A percentile compares a stretch with the other conserved stretches of the same genome.
Conservation (phyloP, 2,113 vertebrate genomes). For the Sebastes fasciatus region DNA sequence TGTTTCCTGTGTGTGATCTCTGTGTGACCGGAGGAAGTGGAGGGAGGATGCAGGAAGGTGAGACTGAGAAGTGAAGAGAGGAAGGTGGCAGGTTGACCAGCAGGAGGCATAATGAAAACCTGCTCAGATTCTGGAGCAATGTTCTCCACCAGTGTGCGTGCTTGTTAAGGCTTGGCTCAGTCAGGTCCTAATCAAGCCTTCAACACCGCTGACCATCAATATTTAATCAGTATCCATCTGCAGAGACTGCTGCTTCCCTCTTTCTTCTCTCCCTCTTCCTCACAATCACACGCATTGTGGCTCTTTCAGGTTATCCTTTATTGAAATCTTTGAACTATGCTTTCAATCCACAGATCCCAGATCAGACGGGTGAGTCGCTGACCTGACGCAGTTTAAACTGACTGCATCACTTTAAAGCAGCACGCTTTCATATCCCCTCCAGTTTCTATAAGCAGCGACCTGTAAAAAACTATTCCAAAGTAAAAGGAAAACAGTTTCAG, state of each 20-base stretch:
- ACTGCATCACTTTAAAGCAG: constrained; percentile 32
- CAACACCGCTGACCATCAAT: constrained; percentile 73
- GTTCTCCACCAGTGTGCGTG: constrained; percentile 35
- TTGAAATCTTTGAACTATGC: constrained; percentile 27
- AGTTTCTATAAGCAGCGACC: constrained; percentile 43
- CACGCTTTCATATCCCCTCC: constrained; percentile 26
- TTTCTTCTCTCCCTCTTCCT: constrained; percentile 32
- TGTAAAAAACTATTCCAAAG: constrained; percentile 42
- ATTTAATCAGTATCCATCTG: constrained; percentile 79
- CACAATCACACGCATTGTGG: constrained; percentile 17
- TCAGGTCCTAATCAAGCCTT: constrained; percentile 68
- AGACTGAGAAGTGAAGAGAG: constrained; percentile 54
- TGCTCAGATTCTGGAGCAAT: constrained; percentile 33
- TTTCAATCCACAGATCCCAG: constrained; percentile 28
- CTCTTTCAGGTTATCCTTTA: constrained; percentile 22
- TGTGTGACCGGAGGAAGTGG: constrained; percentile 54
- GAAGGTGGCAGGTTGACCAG: constrained; percentile 46
- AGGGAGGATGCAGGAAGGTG: constrained; percentile 52
- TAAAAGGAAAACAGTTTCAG: constrained; percentile 29
- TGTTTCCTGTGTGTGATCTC: constrained; percentile 51
- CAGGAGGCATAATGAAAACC: constrained; percentile 57
- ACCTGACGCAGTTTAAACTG: constrained; percentile 31
- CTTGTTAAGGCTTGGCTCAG: constrained; percentile 43
- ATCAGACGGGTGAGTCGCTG: constrained; percentile 30
- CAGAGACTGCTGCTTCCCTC: constrained; percentile 60